Percentiles rank a stretch among this genome's conserved stretches.
phyloP scores from a whole-genome alignment of 2,888 invertebrate species.

The Himalopsyche kuldschensis region DNA sequence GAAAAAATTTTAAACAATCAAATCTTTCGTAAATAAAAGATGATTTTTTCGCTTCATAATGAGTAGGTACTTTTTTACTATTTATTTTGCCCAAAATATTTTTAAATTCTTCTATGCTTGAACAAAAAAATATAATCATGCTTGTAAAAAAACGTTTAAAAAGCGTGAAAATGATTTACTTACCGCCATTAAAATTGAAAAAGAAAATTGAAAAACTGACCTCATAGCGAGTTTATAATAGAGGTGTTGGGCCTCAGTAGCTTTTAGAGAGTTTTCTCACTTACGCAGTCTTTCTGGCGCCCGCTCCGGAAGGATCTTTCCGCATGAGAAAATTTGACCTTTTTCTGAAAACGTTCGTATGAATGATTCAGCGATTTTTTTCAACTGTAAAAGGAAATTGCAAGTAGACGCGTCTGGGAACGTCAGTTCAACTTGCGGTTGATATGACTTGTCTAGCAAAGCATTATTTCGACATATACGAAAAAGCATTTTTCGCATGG shows the following conservation, averaged over 20 bases:
- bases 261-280: background rate
- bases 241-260: background rate
- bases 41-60: too few relatives aligned
- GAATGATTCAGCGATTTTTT: background rate
- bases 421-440: background rate
- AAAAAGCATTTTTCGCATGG: background rate
- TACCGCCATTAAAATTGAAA: background rate
- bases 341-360: background rate
- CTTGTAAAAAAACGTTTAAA: too few relatives aligned
- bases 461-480: background rate
- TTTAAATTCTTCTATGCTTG: too few relatives aligned
- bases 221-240: background rate
- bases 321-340: background rate
- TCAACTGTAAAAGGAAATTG: background rate
- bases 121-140: too few relatives aligned
- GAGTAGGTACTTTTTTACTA: too few relatives aligned
- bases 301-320: background rate
- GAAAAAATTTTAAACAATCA: too few relatives aligned
- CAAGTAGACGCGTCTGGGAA: background rate
- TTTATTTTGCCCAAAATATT: too few relatives aligned
- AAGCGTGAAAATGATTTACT: too few relatives aligned
- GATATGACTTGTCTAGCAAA: background rate
- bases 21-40: too few relatives aligned
- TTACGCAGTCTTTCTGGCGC: background rate
- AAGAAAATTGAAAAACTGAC: background rate